Percentiles rank a stretch among this genome's conserved stretches.
Conservation (phyloP, 2,888 invertebrate species). For the Papilio demoleus region DNA sequence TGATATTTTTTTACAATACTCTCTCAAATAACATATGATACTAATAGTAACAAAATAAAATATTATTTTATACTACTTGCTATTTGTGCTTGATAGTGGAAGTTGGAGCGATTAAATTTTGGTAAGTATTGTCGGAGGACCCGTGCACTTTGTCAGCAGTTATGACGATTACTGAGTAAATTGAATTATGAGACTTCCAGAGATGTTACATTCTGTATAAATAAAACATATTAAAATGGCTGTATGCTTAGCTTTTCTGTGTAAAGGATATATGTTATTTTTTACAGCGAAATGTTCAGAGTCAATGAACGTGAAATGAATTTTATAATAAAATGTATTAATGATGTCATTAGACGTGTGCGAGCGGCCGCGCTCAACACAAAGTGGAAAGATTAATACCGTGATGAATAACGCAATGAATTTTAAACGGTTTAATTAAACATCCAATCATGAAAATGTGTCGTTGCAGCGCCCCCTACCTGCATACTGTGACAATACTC, state of each 20-base stretch:
- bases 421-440: constrained; percentile 24
- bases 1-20: too few relatives aligned
- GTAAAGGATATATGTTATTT: too few relatives aligned
- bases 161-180: constrained; percentile 20
- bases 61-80: too few relatives aligned
- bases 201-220: neutral
- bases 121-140: neutral
- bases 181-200: neutral
- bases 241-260: too few relatives aligned
- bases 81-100: too few relatives aligned
- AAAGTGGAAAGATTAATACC: constrained; percentile 23
- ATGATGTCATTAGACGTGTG: constrained; percentile 3
- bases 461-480: constrained; percentile 11
- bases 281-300: too few relatives aligned
- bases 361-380: neutral
- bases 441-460: constrained; percentile 21
- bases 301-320: too few relatives aligned
- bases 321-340: constrained; percentile 7
- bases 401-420: constrained; percentile 24
- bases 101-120: constrained; percentile 19
- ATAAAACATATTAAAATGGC: too few relatives aligned
- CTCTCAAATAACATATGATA: too few relatives aligned
- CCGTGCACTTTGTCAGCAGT: constrained; percentile 10
- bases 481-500: neutral
- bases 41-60: too few relatives aligned